A percentile compares a stretch with the other conserved stretches of the same genome.
Evolutionary conservation across 1,140 invertebrate genomes (phyloP).

Genomic region (Papilio machaon): DNA sequence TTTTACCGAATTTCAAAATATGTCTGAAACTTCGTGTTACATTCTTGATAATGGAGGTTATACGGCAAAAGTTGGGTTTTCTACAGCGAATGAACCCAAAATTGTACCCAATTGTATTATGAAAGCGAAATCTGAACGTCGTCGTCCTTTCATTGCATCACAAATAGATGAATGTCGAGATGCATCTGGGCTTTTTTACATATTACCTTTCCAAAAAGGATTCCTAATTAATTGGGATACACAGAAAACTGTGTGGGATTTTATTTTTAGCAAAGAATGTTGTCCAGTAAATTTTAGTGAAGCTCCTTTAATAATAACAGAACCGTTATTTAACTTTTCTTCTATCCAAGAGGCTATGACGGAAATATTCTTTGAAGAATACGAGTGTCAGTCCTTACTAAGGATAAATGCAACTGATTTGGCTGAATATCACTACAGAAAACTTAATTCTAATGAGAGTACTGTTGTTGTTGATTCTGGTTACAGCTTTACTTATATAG

Average conservation of each 20-base stretch:
- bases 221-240: constrained; percentile 98
- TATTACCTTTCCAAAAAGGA: constrained; percentile 97
- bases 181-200: constrained; percentile 96
- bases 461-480: constrained; percentile 96
- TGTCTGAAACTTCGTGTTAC: constrained; percentile 80
- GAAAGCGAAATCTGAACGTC: constrained; percentile 98
- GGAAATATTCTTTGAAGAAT: constrained; percentile 99
- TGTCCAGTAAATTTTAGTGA: constrained; percentile 90
- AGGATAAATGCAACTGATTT: constrained; percentile 90
- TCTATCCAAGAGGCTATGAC: constrained; percentile 96
- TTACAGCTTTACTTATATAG: constrained; percentile 97
- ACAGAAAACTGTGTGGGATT: constrained; percentile 98
- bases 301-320: constrained; percentile 93
- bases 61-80: constrained; percentile 91
- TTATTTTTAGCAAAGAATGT: constrained; percentile 95
- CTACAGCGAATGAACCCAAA: constrained; percentile 85
- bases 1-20: constrained; percentile 44
- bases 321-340: constrained; percentile 97
- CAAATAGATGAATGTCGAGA: constrained; percentile 95
- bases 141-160: constrained; percentile 94
- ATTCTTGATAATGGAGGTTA: constrained; percentile 95
- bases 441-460: constrained; percentile 84
- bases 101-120: constrained; percentile 97
- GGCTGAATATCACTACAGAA: constrained; percentile 85
- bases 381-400: constrained; percentile 93